phyloP scores from a whole-genome alignment of 2,888 invertebrate species.

The Tenthredo livida region DNA sequence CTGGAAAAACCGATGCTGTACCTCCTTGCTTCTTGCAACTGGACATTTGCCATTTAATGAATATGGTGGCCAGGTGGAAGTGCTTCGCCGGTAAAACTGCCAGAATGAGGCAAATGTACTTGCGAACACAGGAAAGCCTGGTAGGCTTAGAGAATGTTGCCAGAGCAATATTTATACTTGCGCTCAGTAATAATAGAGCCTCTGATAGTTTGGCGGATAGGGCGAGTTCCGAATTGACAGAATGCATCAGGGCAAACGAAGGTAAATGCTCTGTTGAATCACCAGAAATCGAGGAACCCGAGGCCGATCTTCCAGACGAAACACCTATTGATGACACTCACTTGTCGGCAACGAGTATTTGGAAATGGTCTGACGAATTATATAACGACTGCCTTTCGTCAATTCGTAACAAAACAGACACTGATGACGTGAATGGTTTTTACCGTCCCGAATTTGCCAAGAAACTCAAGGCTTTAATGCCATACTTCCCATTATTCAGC shows the following conservation, averaged over 20 bases:
- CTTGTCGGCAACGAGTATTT: not conserved
- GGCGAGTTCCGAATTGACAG: not conserved
- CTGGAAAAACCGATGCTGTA: not conserved
- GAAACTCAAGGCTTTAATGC: conserved; percentile 50
- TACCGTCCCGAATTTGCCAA: conserved; percentile 44
- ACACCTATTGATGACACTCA: not conserved
- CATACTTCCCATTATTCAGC: conserved; percentile 53
- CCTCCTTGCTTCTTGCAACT: conserved; percentile 21
- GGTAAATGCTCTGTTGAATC: not conserved
- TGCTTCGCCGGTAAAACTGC: not conserved
- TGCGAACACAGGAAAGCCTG: conserved; percentile 18
- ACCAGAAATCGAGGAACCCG: not conserved
- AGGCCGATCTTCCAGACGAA: not conserved
- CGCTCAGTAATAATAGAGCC: not conserved
- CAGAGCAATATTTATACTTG: conserved; percentile 4
- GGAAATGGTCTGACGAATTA: conserved; percentile 16
- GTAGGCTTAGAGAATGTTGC: not conserved
- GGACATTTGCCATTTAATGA: conserved; percentile 29
- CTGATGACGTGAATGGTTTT: conserved; percentile 51
- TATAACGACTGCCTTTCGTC: not conserved
- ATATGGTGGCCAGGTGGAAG: conserved; percentile 30
- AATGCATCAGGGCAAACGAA: not conserved
- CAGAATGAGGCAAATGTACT: not conserved
- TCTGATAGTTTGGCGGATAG: conserved; percentile 1
- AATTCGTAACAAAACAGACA: not conserved